These are phyloP conservation scores for Crypturellus tataupa DNA, from an alignment of 2,797 vertebrate genomes.

Conservation along the genomic window DNA sequence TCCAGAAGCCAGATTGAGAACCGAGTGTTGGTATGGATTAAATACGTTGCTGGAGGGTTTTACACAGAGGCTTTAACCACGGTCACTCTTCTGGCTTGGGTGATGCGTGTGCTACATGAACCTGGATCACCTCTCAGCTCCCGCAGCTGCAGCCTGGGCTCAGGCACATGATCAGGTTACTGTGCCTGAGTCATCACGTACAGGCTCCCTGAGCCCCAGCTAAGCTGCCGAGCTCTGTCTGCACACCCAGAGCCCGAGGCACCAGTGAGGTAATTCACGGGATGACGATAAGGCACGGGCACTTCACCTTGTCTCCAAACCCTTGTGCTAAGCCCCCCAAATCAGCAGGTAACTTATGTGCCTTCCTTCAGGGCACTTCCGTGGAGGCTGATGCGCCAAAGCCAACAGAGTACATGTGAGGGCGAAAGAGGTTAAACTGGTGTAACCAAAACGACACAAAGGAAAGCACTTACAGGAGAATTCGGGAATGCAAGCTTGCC, in stretches of 20 bases:
- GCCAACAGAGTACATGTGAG: background rate
- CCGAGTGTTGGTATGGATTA: background rate
- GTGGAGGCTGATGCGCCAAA: background rate
- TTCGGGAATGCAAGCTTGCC: background rate
- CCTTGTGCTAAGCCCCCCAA: background rate
- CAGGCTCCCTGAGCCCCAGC: background rate
- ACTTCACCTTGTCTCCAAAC: background rate
- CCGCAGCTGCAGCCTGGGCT: rapidly evolving
- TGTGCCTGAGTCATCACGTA: background rate
- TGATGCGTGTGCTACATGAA: background rate
- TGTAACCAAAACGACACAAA: background rate
- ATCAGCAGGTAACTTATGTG: background rate
- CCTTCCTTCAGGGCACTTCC: conserved; percentile 6
- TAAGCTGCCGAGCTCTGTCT: background rate
- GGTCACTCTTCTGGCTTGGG: background rate
- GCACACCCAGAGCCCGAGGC: background rate
- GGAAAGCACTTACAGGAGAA: background rate
- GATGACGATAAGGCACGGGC: background rate
- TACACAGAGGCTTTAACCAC: background rate
- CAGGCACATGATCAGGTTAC: background rate
- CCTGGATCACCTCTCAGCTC: background rate
- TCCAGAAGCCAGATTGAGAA: background rate
- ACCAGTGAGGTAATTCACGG: background rate
- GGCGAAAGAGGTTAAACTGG: conserved; percentile 23
- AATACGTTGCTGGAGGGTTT: background rate